Base-by-base conservation (phyloP, 1,140 invertebrate species). In the Meloidogyne floridensis region DNA sequence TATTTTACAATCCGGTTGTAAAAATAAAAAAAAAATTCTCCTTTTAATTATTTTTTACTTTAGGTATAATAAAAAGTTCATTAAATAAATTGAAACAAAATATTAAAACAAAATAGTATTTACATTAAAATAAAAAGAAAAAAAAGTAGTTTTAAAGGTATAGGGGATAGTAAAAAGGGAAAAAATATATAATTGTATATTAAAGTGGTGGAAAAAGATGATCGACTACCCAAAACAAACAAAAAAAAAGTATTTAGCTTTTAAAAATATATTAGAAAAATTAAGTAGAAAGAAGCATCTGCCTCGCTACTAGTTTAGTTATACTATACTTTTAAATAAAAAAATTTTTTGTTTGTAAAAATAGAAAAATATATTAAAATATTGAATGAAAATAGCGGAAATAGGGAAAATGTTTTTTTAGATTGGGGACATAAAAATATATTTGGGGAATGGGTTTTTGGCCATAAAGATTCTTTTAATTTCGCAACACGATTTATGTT, bases 211-310 rank as follows among this genome's bases (percentile, higher is more conserved):
- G 59, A 65, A 65, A n/a, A n/a, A n/a, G n/a, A 65, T 65, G 59
- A 65, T 65, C 59, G 59, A 65, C 59, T 6, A 65, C 59, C 59
- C 15, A 65, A 65, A 65, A n/a, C 59, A 65, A 65, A 65, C 59
- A 65, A 59, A 59, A 59, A 59, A 59, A 15, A n/a, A 65, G 59
- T 65, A 65, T 65, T 65, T 65, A n/a, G 59, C 59, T 65, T n/a
- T 15, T 15, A 65, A 65, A 65, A 65, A 15, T 15, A 15, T 7
- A 7, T 65, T 65, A n/a, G 13, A 4, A 4, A 59, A n/a, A 65
- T 65, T n/a, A 65, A 65, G 59, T 65, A 65, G 59, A 15, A 65
- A 65, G 59, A 65, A 65, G 59, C 59, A 65, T 65, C 59, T 65
- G 59, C 59, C 59, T n/a, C 47, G 47, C 47, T 47, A 47, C 47